These are phyloP conservation scores for Harpegnathos saltator DNA, from an alignment of 1,140 invertebrate genomes.

Conservation along the genomic window DNA sequence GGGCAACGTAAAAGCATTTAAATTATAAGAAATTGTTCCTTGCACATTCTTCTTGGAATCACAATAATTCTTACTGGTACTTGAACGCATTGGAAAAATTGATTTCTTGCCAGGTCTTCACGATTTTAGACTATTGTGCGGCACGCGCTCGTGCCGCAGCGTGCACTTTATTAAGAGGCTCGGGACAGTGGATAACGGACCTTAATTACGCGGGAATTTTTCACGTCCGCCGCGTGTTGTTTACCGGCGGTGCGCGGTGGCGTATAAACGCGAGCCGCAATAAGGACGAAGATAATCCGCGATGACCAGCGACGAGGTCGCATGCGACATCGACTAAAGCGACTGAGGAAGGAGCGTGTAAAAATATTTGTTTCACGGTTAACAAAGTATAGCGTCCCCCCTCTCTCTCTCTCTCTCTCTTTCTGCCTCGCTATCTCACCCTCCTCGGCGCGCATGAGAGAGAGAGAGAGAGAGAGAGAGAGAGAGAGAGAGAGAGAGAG, in stretches of 20 bases:
- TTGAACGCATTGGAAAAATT: too few relatives aligned
- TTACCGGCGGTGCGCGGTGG: conserved; percentile 23
- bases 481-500: too few relatives aligned
- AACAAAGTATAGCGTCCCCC: conserved; percentile 46
- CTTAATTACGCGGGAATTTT: conserved; percentile 40
- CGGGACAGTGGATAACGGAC: conserved; percentile 24
- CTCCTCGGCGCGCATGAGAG: background rate
- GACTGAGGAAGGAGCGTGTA: conserved; percentile 19
- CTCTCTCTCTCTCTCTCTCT: background rate
- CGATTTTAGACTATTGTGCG: too few relatives aligned
- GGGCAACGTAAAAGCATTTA: too few relatives aligned
- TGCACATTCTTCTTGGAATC: too few relatives aligned
- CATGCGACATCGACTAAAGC: conserved; percentile 43
- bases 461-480: too few relatives aligned
- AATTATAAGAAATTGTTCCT: too few relatives aligned
- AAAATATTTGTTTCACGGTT: conserved; percentile 37
- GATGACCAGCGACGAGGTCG: conserved; percentile 22
- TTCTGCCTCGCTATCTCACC: too few relatives aligned
- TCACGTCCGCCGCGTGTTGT: conserved; percentile 17
- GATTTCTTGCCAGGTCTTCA: too few relatives aligned
- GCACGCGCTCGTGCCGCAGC: background rate
- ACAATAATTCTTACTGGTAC: too few relatives aligned
- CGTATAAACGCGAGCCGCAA: conserved; percentile 32
- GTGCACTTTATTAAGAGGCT: conserved; percentile 28
- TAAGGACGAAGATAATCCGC: conserved; percentile 50